phyloP scores from a whole-genome alignment of 2,797 vertebrate species.

The Acrossocheilus fasciatus region DNA sequence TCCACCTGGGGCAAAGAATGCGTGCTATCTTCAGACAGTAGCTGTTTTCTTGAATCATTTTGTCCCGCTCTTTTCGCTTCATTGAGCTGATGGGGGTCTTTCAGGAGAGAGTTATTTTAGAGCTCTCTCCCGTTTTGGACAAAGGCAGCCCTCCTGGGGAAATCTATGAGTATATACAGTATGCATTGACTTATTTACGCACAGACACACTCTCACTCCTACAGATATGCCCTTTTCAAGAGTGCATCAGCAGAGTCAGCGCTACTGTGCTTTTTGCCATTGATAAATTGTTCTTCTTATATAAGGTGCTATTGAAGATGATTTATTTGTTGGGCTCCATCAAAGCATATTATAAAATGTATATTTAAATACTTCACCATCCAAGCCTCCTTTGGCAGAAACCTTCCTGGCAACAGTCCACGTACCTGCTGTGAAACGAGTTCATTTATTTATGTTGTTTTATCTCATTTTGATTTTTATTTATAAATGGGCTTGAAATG shows the following conservation, averaged over 20 bases:
- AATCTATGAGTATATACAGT: constrained; percentile 1
- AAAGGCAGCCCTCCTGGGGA: background rate
- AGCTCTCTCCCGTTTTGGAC: background rate
- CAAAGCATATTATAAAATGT: background rate
- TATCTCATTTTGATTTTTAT: constrained; percentile 53
- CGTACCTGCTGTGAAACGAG: constrained; percentile 37
- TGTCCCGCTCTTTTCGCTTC: constrained; percentile 51
- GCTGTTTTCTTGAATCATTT: constrained; percentile 18
- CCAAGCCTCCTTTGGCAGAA: constrained; percentile 16
- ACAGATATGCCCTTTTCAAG: constrained; percentile 15
- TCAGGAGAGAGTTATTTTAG: constrained; percentile 46
- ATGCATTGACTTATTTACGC: constrained; percentile 41
- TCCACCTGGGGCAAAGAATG: constrained; percentile 42
- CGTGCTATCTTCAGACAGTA: constrained; percentile 12
- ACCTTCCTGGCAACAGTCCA: constrained; percentile 62
- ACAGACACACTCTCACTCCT: constrained; percentile 38
- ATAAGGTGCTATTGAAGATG: background rate
- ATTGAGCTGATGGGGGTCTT: constrained; percentile 61
- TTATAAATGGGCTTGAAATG: constrained; percentile 46
- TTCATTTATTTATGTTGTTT: constrained; percentile 54
- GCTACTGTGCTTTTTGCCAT: constrained; percentile 11
- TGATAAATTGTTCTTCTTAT: background rate
- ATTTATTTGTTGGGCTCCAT: constrained; percentile 22
- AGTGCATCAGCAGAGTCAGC: background rate
- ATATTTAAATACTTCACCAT: constrained; percentile 7